phyloP scores from a whole-genome alignment of 2,888 invertebrate genomes.

The Tetragnatha montana region DNA sequence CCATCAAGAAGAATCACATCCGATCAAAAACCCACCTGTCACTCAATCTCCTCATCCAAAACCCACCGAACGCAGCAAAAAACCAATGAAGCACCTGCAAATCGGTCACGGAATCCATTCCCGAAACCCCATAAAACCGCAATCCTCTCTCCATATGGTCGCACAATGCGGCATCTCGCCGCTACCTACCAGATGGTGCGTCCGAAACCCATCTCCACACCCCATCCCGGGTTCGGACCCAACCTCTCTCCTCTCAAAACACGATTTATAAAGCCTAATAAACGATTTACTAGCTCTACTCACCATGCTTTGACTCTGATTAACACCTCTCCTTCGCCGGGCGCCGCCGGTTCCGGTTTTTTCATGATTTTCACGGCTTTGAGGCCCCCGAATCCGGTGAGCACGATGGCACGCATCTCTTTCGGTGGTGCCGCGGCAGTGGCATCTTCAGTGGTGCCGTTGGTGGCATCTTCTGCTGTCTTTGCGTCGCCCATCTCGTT shows the following conservation, averaged over 20 bases:
- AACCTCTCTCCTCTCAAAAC: background rate
- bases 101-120: background rate
- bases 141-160: conserved; percentile 16
- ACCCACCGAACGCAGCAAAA: background rate
- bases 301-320: conserved; percentile 91
- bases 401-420: conserved; percentile 89
- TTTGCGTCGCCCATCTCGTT: conserved; percentile 58
- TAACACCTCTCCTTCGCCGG: conserved; percentile 80
- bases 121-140: background rate
- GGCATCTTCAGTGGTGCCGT: conserved; percentile 48
- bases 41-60: too few species aligned
- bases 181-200: conserved; percentile 33
- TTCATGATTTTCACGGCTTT: conserved; percentile 89
- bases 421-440: conserved; percentile 76
- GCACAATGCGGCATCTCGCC: background rate
- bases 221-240: background rate
- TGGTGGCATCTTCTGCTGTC: conserved; percentile 51
- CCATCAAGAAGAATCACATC: background rate
- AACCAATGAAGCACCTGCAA: background rate
- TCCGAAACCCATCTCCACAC: background rate
- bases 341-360: conserved; percentile 84
- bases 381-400: conserved; percentile 89
- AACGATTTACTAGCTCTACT: conserved; percentile 73
- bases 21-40: too few species aligned
- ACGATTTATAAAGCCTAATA: background rate